Percentiles rank a stretch among this genome's conserved stretches.
phyloP scores from a whole-genome alignment of 2,113 vertebrate species.

The Hiodon tergisus region DNA sequence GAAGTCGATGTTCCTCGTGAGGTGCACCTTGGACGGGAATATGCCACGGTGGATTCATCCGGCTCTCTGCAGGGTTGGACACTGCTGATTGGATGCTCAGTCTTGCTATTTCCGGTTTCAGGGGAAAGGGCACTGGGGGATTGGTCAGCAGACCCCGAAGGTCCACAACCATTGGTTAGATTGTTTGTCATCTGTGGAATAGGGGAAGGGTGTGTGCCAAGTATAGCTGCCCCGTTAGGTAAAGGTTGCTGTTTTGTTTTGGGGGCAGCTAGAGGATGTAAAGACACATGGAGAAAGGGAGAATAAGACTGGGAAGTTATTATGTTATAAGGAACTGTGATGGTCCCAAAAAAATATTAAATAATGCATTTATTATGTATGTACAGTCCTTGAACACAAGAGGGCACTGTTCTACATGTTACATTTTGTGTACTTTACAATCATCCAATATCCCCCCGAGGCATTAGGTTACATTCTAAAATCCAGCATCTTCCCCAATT shows the following conservation, averaged over 20 bases:
- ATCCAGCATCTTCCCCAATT: background rate
- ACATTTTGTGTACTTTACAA: background rate
- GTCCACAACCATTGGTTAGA: conserved; percentile 48
- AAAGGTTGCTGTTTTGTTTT: conserved; percentile 32
- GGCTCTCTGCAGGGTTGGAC: conserved; percentile 38
- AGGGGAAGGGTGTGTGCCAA: conserved; percentile 42
- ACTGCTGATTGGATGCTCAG: conserved; percentile 32
- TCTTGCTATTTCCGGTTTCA: conserved; percentile 4
- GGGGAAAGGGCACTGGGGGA: conserved; percentile 43
- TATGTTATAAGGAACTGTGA: too few relatives aligned
- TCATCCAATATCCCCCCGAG: background rate
- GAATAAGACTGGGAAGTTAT: background rate
- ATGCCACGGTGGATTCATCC: conserved; percentile 41
- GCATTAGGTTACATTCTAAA: too few relatives aligned
- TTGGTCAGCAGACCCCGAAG: conserved; percentile 45
- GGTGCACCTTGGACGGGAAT: conserved; percentile 33
- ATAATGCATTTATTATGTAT: background rate
- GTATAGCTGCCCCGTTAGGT: conserved; percentile 44
- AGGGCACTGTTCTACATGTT: background rate
- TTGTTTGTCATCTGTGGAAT: conserved; percentile 43
- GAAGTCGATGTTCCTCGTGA: conserved; percentile 59
- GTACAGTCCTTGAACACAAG: background rate
- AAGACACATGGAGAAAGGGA: background rate
- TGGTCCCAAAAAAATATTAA: background rate
- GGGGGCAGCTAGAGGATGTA: background rate